These are phyloP conservation scores for Brevimyrus niger DNA, from an alignment of 2,113 vertebrate species.

Conservation along the genomic window DNA sequence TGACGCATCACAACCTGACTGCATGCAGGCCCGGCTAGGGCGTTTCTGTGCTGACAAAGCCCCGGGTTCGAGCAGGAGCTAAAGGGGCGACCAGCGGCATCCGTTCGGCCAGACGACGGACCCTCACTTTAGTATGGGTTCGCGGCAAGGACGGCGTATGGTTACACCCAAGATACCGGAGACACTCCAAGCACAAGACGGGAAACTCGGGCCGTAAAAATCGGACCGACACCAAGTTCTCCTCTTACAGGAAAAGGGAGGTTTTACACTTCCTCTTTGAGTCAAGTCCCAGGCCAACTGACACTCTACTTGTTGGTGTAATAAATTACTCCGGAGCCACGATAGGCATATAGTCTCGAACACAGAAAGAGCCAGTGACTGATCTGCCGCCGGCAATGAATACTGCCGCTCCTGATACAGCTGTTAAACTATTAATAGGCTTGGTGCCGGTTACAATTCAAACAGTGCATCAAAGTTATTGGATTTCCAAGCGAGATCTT, in stretches of 20 bases:
- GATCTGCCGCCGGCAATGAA: neutral
- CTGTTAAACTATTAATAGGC: neutral
- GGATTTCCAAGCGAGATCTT: constrained; percentile 32
- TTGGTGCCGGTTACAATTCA: constrained; percentile 22
- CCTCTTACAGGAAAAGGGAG: neutral
- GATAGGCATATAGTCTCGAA: neutral
- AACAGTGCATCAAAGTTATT: constrained; percentile 35
- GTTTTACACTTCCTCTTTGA: neutral
- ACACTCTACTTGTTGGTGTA: constrained; percentile 2
- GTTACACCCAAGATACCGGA: neutral
- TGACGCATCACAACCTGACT: too few relatives aligned
- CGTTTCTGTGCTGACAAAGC: neutral
- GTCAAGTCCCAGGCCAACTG: neutral
- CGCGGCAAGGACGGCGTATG: neutral
- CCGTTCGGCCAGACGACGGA: neutral
- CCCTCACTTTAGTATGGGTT: neutral
- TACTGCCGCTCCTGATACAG: neutral
- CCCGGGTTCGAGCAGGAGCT: neutral
- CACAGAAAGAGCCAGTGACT: neutral
- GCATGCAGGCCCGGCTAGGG: neutral
- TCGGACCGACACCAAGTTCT: neutral
- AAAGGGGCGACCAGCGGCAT: neutral
- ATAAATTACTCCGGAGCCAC: neutral
- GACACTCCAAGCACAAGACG: neutral
- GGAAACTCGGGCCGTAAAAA: neutral